phyloP scores from a whole-genome alignment of 92 coral and sea anemone species.

The Phymanthus crucifer region DNA sequence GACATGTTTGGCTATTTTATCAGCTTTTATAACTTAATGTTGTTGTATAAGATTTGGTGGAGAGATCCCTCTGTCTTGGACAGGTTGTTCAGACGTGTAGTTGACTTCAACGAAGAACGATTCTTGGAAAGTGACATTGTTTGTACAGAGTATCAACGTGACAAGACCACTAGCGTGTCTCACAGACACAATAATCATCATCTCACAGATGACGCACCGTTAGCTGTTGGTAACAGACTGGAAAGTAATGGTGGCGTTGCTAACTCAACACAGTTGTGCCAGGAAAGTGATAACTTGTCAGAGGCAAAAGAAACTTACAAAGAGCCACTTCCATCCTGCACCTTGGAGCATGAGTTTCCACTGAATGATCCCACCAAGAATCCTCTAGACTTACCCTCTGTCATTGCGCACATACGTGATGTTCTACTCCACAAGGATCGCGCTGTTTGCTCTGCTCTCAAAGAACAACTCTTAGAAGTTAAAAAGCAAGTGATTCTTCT shows the following conservation, averaged over 20 bases:
- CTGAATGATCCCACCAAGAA: background rate
- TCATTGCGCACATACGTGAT: background rate
- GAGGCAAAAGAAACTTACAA: background rate
- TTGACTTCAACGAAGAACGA: background rate
- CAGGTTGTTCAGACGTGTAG: background rate
- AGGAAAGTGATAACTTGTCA: background rate
- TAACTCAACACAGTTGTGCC: background rate
- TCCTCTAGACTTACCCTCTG: background rate
- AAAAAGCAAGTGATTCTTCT: slow-evolving; percentile 40
- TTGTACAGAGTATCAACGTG: background rate
- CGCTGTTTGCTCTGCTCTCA: slow-evolving; percentile 35
- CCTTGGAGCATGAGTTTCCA: background rate
- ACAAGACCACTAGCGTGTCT: background rate
- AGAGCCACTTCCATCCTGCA: background rate
- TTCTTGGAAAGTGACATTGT: background rate
- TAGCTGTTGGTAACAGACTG: background rate
- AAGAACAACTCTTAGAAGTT: slow-evolving; percentile 54
- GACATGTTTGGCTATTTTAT: slow-evolving; percentile 59
- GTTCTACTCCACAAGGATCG: slow-evolving; percentile 35
- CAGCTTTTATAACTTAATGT: slow-evolving; percentile 52
- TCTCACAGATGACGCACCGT: background rate
- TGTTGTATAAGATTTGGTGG: slow-evolving; percentile 70
- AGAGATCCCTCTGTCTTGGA: slow-evolving; percentile 47
- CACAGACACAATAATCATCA: background rate
- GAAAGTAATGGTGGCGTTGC: background rate